phyloP scores from a whole-genome alignment of 2,888 invertebrate species.

The Yponomeuta cagnagella region DNA sequence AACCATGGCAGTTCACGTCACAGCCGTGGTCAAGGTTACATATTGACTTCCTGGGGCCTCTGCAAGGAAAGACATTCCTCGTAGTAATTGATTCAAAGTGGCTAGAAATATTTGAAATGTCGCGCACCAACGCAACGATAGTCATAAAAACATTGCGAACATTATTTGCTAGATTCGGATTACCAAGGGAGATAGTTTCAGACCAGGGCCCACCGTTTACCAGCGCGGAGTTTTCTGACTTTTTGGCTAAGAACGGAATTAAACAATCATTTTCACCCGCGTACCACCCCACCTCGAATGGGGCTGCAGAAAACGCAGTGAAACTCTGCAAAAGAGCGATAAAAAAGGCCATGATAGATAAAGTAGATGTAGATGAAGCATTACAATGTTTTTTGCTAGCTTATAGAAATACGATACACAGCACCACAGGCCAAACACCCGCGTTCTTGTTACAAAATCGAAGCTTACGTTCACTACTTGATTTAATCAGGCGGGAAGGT shows the following conservation, averaged over 20 bases:
- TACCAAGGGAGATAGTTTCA: conserved; percentile 17
- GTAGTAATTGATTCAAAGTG: conserved; percentile 21
- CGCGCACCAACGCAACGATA: conserved; percentile 12
- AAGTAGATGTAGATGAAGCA: not conserved
- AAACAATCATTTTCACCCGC: conserved; percentile 12
- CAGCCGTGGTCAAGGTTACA: conserved; percentile 21
- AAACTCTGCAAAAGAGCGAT: conserved; percentile 16
- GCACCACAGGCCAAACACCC: conserved; percentile 9
- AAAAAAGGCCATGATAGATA: conserved; percentile 14
- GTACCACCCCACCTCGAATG: conserved; percentile 18
- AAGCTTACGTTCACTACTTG: conserved; percentile 8
- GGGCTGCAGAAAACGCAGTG: conserved; percentile 15
- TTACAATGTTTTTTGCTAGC: conserved; percentile 12
- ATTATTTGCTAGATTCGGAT: conserved; percentile 12
- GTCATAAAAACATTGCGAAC: conserved; percentile 14
- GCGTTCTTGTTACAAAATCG: conserved; percentile 10
- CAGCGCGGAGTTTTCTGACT: conserved; percentile 12
- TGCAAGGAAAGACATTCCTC: conserved; percentile 21
- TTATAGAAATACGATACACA: conserved; percentile 8
- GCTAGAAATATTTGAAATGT: conserved; percentile 16
- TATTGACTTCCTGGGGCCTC: conserved; percentile 22
- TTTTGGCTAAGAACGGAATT: conserved; percentile 16
- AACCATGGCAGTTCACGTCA: no score
- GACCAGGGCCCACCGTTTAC: conserved; percentile 19
- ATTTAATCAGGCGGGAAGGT: not conserved